These are phyloP conservation scores for Aphelocoma coerulescens DNA, from an alignment of 2,113 vertebrate genomes.

Conservation along the genomic window DNA sequence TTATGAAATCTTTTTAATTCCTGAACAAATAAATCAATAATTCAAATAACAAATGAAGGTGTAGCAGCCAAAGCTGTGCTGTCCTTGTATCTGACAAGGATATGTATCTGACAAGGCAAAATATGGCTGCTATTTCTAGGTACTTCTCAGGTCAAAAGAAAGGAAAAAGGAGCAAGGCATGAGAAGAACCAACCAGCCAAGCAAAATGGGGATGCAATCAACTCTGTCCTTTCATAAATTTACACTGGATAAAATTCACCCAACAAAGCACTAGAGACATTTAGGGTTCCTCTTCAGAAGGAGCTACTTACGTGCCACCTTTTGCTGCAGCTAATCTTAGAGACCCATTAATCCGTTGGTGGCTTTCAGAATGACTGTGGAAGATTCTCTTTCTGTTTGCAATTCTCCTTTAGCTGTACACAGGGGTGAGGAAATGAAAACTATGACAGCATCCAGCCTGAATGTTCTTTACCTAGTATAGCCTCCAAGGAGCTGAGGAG, in stretches of 20 bases:
- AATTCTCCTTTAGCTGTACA: neutral
- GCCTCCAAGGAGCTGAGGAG: neutral
- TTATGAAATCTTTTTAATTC: neutral
- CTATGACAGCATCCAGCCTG: accelerated
- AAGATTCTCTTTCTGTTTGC: neutral
- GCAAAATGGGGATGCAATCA: neutral
- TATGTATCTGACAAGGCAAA: neutral
- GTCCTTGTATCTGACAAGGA: neutral
- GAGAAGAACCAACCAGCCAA: neutral
- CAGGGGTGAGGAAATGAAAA: neutral
- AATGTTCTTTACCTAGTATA: neutral
- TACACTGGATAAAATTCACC: neutral
- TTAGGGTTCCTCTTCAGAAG: neutral
- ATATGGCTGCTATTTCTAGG: neutral
- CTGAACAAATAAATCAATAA: neutral
- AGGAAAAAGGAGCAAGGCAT: neutral
- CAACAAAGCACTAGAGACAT: neutral
- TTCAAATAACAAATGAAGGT: neutral
- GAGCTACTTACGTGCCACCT: neutral
- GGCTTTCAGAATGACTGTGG: neutral
- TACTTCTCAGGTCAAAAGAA: neutral
- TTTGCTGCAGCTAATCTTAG: neutral
- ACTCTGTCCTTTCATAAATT: neutral
- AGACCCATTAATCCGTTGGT: accelerated
- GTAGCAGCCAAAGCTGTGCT: neutral